These are phyloP conservation scores for Mirza zaza DNA, from an alignment of 2,113 vertebrate species.

Conservation along the genomic window DNA sequence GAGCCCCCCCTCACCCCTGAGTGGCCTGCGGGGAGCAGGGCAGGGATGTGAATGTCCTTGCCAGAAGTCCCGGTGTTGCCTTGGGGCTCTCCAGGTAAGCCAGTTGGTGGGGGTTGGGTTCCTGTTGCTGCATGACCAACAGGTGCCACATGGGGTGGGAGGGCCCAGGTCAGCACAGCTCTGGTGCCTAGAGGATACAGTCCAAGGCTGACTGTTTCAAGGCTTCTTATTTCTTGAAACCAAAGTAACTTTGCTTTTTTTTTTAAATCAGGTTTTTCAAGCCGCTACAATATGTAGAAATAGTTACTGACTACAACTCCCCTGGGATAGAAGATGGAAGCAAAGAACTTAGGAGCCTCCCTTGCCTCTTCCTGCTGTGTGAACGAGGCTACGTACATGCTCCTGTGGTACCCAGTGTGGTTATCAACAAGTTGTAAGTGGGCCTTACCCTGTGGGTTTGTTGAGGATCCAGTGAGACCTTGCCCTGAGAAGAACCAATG, in stretches of 20 bases:
- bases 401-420: background rate
- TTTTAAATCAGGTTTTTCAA: background rate
- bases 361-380: background rate
- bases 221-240: background rate
- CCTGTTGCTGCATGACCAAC: background rate
- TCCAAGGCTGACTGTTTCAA: background rate
- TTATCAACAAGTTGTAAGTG: background rate
- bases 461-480: background rate
- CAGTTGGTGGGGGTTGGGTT: background rate
- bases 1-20: background rate
- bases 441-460: background rate
- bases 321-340: background rate
- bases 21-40: background rate
- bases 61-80: background rate
- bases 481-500: background rate
- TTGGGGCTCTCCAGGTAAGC: background rate
- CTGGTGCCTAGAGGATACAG: background rate
- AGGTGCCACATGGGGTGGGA: background rate
- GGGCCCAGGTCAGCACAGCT: background rate
- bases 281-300: background rate
- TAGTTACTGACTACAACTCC: background rate
- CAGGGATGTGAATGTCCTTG: background rate
- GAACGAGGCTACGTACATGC: background rate
- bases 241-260: background rate
- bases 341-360: background rate